phyloP scores from a whole-genome alignment of 2,797 vertebrate species.

The Aeoliscus strigatus region DNA sequence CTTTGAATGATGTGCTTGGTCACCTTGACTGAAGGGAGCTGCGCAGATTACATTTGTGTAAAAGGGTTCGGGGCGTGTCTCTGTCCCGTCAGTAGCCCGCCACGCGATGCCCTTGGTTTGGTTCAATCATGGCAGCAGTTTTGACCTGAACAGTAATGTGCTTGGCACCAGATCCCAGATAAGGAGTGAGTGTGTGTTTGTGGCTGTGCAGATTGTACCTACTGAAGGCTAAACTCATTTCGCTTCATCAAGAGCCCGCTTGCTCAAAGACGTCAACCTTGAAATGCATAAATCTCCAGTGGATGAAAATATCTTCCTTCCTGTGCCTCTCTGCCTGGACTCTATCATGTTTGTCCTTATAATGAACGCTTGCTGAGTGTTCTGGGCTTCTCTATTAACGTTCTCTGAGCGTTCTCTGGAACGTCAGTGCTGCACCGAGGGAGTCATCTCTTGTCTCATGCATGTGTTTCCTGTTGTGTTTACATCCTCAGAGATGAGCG shows the following conservation, averaged over 20 bases:
- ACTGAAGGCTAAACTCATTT: constrained; percentile 70
- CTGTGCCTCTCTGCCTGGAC: constrained; percentile 47
- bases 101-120: constrained; percentile 63
- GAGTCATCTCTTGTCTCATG: constrained; percentile 18
- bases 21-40: constrained; percentile 66
- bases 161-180: constrained; percentile 53
- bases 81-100: constrained; percentile 43
- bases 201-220: constrained; percentile 34
- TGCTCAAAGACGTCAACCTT: constrained; percentile 65
- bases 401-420: constrained; percentile 44
- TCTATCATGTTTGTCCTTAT: constrained; percentile 55
- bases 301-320: constrained; percentile 58
- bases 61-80: constrained; percentile 55
- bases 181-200: constrained; percentile 32
- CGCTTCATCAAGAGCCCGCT: constrained; percentile 65
- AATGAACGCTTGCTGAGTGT: constrained; percentile 45
- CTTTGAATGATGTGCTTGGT: constrained; percentile 64
- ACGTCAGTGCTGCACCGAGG: constrained; percentile 17
- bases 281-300: constrained; percentile 63
- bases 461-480: constrained; percentile 40
- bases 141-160: constrained; percentile 68
- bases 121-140: constrained; percentile 56
- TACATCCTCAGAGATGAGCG: constrained; percentile 38
- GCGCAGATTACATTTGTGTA: constrained; percentile 68
- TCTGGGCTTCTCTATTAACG: constrained; percentile 44